A percentile compares a stretch with the other conserved stretches of the same genome.
phyloP scores from a whole-genome alignment of 1,140 invertebrate species.

The Drosophila funebris region DNA sequence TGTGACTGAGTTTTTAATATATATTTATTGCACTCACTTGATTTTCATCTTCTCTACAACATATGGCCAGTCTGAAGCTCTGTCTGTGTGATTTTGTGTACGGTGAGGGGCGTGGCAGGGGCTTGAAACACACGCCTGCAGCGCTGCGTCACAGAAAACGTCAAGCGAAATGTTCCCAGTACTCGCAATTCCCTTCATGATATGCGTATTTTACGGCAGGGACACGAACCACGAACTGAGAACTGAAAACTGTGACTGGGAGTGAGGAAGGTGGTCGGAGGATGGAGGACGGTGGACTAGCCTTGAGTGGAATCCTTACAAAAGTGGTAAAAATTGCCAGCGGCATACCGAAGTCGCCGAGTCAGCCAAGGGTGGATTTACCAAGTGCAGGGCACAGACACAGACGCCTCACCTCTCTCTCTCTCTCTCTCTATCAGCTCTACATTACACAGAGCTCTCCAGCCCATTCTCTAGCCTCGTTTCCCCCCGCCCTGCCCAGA shows the following conservation, averaged over 20 bases:
- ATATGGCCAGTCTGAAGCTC: constrained; percentile 25
- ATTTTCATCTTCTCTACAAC: constrained; percentile 54
- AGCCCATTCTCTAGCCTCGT: constrained; percentile 4
- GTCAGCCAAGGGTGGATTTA: constrained; percentile 69
- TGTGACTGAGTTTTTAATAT: constrained; percentile 32
- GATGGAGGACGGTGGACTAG: constrained; percentile 33
- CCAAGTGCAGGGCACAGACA: constrained; percentile 70
- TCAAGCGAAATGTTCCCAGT: not conserved
- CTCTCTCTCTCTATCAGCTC: constrained; percentile 3
- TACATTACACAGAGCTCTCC: not conserved
- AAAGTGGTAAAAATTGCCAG: constrained; percentile 77
- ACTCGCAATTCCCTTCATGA: constrained; percentile 9
- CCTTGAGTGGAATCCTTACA: constrained; percentile 77
- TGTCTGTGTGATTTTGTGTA: not conserved
- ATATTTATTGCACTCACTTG: constrained; percentile 69
- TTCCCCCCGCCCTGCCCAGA: too few relatives aligned
- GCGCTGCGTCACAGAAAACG: constrained; percentile 32
- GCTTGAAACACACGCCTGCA: constrained; percentile 43
- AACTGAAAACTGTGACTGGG: not conserved
- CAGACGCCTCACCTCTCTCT: constrained; percentile 18
- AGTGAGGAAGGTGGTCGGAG: not conserved
- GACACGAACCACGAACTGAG: constrained; percentile 14
- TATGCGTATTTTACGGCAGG: constrained; percentile 32
- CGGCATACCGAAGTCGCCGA: constrained; percentile 30
- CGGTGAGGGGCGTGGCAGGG: constrained; percentile 22